phyloP scores from a whole-genome alignment of 2,113 vertebrate species.

The Trematocara stigmaticum region DNA sequence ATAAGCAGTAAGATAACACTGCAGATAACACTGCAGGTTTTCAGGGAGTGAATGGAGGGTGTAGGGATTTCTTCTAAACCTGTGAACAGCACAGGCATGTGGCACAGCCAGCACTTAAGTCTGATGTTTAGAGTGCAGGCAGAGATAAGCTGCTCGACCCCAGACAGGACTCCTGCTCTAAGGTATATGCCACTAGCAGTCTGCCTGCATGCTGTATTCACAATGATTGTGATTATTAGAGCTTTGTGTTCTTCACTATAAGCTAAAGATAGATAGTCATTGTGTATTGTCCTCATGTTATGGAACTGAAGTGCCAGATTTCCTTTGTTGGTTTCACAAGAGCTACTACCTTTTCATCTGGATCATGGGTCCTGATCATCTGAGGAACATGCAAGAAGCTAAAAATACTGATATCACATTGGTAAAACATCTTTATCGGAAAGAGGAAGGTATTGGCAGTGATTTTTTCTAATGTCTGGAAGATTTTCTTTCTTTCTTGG shows the following conservation, averaged over 20 bases:
- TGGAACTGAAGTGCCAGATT: not conserved
- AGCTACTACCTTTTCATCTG: not conserved
- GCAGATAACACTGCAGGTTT: slow-evolving; percentile 20
- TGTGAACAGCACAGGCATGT: slow-evolving; percentile 59
- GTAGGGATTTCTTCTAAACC: slow-evolving; percentile 40
- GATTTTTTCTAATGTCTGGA: not conserved
- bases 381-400: not conserved
- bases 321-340: not conserved
- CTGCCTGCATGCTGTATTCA: not conserved
- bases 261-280: not conserved
- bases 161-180: slow-evolving; percentile 27
- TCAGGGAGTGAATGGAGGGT: slow-evolving; percentile 6
- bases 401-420: slow-evolving; percentile 15
- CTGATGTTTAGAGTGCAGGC: slow-evolving; percentile 49
- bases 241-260: not conserved
- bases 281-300: rapidly evolving
- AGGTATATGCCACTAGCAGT: not conserved
- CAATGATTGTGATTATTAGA: not conserved
- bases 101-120: slow-evolving; percentile 55
- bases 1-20: slow-evolving; percentile 52
- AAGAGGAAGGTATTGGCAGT: not conserved
- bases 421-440: not conserved
- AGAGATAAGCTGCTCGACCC: slow-evolving; percentile 62
- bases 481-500: not conserved
- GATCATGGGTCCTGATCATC: not conserved